A percentile compares a stretch with the other conserved stretches of the same genome.
These are phyloP conservation scores for Lepus townsendii DNA, from an alignment of 2,797 vertebrate genomes.

Conservation along the genomic window DNA sequence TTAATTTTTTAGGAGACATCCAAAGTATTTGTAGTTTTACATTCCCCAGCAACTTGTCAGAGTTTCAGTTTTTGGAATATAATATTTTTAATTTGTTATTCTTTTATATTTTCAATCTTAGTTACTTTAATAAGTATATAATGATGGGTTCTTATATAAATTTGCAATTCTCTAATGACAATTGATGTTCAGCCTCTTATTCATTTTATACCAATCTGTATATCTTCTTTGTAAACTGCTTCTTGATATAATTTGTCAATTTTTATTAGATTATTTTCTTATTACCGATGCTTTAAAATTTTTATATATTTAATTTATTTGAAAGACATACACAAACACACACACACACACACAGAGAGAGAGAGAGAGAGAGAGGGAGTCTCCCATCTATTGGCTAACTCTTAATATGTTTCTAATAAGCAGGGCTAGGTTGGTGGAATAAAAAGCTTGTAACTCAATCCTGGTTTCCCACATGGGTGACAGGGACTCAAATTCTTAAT, in stretches of 20 bases:
- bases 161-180: neutral
- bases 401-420: no score
- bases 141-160: neutral
- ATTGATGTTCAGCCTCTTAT: neutral
- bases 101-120: slow-evolving; percentile 4
- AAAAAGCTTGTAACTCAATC: no score
- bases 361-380: no score
- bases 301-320: neutral
- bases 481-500: no score
- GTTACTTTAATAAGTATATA: neutral
- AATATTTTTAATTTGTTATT: neutral
- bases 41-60: neutral
- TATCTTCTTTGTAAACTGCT: neutral
- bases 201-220: neutral
- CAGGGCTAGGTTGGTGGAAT: no score
- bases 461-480: no score
- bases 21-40: neutral
- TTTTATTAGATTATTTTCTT: neutral
- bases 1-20: neutral
- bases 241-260: neutral
- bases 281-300: neutral
- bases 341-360: no score
- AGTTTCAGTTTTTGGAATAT: neutral
- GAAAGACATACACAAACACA: no score
- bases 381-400: no score